These are phyloP conservation scores for Volucella bombylans DNA, from an alignment of 2,888 invertebrate genomes.

Conservation along the genomic window DNA sequence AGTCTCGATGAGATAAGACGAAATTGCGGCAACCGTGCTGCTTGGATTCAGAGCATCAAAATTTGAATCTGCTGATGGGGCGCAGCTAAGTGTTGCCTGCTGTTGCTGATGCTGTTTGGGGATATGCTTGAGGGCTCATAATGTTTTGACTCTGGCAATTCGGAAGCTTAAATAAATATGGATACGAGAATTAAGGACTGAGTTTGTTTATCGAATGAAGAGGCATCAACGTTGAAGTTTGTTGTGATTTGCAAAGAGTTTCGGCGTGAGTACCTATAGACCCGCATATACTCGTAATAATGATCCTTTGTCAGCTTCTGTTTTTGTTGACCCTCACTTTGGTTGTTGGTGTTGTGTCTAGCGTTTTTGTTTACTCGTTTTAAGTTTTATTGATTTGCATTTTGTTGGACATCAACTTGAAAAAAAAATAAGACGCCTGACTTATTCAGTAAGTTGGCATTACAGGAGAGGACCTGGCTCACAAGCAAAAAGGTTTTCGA, in stretches of 20 bases:
- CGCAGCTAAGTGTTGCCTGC: slow-evolving; percentile 15
- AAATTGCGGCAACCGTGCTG: slow-evolving; percentile 2
- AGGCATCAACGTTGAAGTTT: slow-evolving; percentile 24
- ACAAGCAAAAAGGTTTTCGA: too few species aligned
- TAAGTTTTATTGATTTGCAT: too few species aligned
- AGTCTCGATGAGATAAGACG: slow-evolving; percentile 59
- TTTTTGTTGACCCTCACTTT: slow-evolving; percentile 22
- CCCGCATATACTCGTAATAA: background rate
- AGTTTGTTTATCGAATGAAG: slow-evolving; percentile 31
- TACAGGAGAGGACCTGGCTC: too few species aligned
- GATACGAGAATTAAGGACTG: background rate
- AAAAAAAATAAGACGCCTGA: too few species aligned
- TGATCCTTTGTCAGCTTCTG: slow-evolving; percentile 31
- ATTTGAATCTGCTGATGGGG: slow-evolving; percentile 58
- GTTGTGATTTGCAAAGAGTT: slow-evolving; percentile 23
- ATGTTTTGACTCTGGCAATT: slow-evolving; percentile 63
- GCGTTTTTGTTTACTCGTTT: slow-evolving; percentile 5
- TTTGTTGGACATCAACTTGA: too few species aligned
- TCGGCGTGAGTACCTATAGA: slow-evolving; percentile 11
- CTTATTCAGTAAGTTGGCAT: too few species aligned
- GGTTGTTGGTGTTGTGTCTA: background rate
- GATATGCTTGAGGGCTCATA: slow-evolving; percentile 10
- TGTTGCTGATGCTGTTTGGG: slow-evolving; percentile 25
- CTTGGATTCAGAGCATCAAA: slow-evolving; percentile 46
- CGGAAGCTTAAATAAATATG: slow-evolving; percentile 70